phyloP scores from a whole-genome alignment of 2,888 invertebrate genomes.

The Euproctis similis region DNA sequence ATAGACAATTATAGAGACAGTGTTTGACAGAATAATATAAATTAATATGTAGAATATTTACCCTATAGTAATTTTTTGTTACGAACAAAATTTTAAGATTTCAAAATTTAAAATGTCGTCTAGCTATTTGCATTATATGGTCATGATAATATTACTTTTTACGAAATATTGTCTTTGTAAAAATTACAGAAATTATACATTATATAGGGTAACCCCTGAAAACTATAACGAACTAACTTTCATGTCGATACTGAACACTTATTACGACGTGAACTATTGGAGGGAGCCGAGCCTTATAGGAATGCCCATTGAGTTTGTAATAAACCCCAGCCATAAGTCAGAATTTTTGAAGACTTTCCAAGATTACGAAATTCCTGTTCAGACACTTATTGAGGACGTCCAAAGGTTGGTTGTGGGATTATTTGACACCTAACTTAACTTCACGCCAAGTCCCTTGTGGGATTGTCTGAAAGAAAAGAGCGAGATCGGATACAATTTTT shows the following conservation, averaged over 20 bases:
- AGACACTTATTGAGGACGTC: constrained; percentile 41
- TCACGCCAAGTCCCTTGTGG: too few species aligned
- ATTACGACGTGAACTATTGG: constrained; percentile 45
- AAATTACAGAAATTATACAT: constrained; percentile 38
- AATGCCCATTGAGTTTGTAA: constrained; percentile 44
- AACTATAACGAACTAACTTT: constrained; percentile 35
- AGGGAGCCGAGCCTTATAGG: constrained; percentile 32
- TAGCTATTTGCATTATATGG: too few species aligned
- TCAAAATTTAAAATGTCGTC: too few species aligned
- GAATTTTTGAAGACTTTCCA: constrained; percentile 29
- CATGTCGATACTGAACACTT: constrained; percentile 28
- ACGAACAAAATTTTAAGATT: too few species aligned
- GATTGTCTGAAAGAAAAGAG: too few species aligned
- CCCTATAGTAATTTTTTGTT: too few species aligned
- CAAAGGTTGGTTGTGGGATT: constrained; percentile 43
- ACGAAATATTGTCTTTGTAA: neutral
- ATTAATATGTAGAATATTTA: too few species aligned
- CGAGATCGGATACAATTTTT: too few species aligned
- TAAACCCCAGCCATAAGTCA: constrained; percentile 32
- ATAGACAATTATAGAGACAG: too few species aligned
- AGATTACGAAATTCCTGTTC: constrained; percentile 29
- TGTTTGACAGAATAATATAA: too few species aligned
- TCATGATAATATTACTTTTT: neutral
- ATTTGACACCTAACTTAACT: too few species aligned
- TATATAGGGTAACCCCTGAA: constrained; percentile 43